Evolutionary conservation across 2,797 vertebrate genomes (phyloP).

Genomic region (Threskiornis aethiopicus): DNA sequence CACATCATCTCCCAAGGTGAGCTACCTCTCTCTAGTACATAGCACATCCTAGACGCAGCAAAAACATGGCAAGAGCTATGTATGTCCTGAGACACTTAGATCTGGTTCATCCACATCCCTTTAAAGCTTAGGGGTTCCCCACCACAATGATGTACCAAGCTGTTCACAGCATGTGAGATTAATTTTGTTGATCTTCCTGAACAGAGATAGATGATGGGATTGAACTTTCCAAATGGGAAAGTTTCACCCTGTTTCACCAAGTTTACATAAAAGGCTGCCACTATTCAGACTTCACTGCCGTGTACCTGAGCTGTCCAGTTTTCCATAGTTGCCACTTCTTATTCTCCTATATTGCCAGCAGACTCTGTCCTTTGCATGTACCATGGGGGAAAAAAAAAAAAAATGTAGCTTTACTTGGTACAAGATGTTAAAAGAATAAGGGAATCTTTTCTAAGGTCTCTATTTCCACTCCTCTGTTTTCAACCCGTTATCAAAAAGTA

Average conservation of each 20-base stretch:
- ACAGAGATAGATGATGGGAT: neutral
- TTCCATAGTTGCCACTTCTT: neutral
- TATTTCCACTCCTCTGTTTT: neutral
- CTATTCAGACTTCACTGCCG: neutral
- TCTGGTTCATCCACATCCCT: neutral
- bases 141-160: accelerated
- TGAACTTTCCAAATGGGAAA: neutral
- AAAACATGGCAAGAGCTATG: accelerated
- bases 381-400: neutral
- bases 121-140: neutral
- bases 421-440: neutral
- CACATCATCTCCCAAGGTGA: neutral
- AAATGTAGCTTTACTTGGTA: neutral
- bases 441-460: neutral
- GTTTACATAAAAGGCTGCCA: neutral
- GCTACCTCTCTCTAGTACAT: neutral
- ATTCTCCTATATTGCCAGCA: neutral
- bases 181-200: neutral
- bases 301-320: neutral
- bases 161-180: neutral
- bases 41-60: neutral
- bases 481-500: neutral
- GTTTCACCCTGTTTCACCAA: neutral
- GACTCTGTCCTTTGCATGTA: neutral
- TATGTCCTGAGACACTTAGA: neutral